phyloP scores from a whole-genome alignment of 2,113 vertebrate genomes.

The Crypturellus undulatus region DNA sequence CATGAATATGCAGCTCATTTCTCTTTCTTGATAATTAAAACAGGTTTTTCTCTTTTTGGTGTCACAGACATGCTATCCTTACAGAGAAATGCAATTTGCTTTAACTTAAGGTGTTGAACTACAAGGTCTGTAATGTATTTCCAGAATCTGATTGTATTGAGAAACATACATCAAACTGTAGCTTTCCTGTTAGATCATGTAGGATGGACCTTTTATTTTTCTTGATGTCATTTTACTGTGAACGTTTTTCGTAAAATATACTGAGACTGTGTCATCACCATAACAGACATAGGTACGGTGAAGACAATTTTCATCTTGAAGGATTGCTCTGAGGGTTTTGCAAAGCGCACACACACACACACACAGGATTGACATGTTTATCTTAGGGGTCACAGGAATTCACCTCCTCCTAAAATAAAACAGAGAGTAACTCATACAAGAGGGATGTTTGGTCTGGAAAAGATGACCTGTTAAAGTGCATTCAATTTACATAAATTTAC shows the following conservation, averaged over 20 bases:
- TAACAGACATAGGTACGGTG: not conserved
- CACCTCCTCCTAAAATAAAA: not conserved
- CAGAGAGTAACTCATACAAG: not conserved
- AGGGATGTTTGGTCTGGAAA: not conserved
- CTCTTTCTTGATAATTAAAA: not conserved
- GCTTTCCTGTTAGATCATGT: not conserved
- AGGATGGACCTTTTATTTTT: not conserved
- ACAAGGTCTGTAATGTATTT: not conserved
- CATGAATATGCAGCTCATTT: not conserved
- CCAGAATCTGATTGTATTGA: not conserved
- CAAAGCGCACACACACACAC: not conserved
- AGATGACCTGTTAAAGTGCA: not conserved
- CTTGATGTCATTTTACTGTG: not conserved
- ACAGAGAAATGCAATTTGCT: not conserved
- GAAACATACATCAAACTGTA: not conserved
- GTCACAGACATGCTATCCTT: not conserved
- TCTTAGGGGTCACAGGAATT: not conserved
- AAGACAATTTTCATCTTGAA: not conserved
- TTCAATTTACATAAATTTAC: not conserved
- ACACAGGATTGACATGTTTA: not conserved
- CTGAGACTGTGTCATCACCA: not conserved
- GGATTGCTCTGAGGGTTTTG: not conserved
- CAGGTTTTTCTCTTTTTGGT: not conserved
- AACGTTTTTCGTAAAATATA: not conserved
- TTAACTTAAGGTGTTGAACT: not conserved